phyloP scores from a whole-genome alignment of 2,113 vertebrate species.

The Microcebus lehilahytsara region DNA sequence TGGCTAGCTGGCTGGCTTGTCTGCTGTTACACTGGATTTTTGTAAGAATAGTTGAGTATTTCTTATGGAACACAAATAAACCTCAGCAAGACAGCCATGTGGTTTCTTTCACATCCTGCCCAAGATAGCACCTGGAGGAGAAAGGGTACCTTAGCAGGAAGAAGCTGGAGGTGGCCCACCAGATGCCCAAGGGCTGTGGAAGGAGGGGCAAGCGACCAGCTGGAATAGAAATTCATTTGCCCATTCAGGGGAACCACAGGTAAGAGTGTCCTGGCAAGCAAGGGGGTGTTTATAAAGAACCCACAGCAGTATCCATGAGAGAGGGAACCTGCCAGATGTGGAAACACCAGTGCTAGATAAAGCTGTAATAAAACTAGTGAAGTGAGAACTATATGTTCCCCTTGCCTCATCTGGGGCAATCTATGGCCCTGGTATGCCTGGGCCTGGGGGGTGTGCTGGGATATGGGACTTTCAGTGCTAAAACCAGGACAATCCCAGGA shows the following conservation, averaged over 20 bases:
- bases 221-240: not conserved
- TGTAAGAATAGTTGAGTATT: not conserved
- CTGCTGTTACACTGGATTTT: not conserved
- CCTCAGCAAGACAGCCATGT: not conserved
- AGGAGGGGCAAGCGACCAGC: not conserved
- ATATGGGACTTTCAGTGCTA: not conserved
- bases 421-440: not conserved
- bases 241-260: not conserved
- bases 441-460: not conserved
- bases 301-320: not conserved
- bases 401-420: not conserved
- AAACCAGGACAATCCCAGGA: not conserved
- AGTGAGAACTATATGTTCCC: not conserved
- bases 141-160: not conserved
- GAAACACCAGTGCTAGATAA: not conserved
- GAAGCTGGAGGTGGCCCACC: not conserved
- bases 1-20: not conserved
- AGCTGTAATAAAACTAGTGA: not conserved
- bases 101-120: not conserved
- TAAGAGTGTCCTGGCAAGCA: not conserved
- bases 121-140: not conserved
- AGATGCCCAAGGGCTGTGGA: not conserved
- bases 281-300: not conserved
- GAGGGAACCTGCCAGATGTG: not conserved
- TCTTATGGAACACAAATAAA: not conserved